A percentile compares a stretch with the other conserved stretches of the same genome.
These are phyloP conservation scores for Ataeniobius toweri DNA, from an alignment of 2,797 vertebrate species.

Conservation along the genomic window DNA sequence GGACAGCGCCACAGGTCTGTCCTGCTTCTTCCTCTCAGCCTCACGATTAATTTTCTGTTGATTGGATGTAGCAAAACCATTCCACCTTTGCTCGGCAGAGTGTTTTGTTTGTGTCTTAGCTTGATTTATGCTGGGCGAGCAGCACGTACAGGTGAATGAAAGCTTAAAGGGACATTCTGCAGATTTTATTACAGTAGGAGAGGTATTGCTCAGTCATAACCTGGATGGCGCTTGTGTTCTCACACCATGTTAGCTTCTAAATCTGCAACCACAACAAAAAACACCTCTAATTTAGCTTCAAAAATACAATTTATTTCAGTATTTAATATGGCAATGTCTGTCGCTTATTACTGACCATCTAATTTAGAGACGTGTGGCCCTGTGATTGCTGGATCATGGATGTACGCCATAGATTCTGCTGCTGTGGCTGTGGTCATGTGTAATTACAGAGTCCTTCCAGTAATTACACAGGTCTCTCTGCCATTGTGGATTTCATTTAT, in stretches of 20 bases:
- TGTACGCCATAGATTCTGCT: not conserved
- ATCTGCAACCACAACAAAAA: no score
- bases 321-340: no score
- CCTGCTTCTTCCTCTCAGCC: not conserved
- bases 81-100: not conserved
- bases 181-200: not conserved
- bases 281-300: no score
- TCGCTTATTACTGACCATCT: no score
- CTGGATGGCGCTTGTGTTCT: no score
- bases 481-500: no score
- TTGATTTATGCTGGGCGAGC: not conserved
- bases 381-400: not conserved
- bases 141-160: not conserved
- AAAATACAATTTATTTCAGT: no score
- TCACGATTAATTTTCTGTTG: not conserved
- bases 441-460: not conserved
- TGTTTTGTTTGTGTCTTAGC: not conserved
- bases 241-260: no score
- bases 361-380: not conserved
- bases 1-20: slow-evolving; percentile 68
- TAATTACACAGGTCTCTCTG: no score
- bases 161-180: not conserved
- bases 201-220: no score
- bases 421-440: not conserved
- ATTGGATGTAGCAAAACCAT: not conserved